A percentile compares a stretch with the other conserved stretches of the same genome.
Evolutionary conservation across 2,113 vertebrate genomes (phyloP).

Genomic region (Electrona antarctica): DNA sequence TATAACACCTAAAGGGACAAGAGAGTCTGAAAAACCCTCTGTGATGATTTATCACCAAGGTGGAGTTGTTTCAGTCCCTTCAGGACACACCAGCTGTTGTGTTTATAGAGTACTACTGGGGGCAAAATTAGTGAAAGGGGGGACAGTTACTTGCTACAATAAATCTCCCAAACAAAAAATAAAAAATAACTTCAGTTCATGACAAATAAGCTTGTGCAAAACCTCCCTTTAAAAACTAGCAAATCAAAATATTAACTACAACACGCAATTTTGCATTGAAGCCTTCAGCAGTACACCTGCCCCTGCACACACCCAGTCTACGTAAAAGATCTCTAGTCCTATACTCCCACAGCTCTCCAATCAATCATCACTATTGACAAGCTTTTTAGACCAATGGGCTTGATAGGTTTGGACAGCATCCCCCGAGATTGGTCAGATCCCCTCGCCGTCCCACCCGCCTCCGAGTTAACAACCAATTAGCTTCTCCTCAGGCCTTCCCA

Average conservation of each 20-base stretch:
- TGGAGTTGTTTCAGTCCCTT: slow-evolving; percentile 6
- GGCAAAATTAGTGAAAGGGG: too few species aligned
- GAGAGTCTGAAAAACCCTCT: too few species aligned
- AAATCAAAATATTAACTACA: too few species aligned
- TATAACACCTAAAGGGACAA: too few species aligned
- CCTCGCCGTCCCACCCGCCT: slow-evolving; percentile 33
- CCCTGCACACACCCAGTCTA: background rate
- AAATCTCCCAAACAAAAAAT: too few species aligned
- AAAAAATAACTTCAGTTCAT: too few species aligned
- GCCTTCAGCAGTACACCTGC: background rate
- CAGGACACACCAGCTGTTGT: slow-evolving; percentile 14
- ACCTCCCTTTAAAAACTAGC: too few species aligned
- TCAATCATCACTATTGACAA: slow-evolving; percentile 54
- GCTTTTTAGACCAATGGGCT: slow-evolving; percentile 53
- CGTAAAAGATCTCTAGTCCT: background rate
- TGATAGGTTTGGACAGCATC: slow-evolving; percentile 26
- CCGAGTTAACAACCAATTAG: slow-evolving; percentile 59
- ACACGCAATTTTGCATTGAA: background rate
- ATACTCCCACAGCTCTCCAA: slow-evolving; percentile 32
- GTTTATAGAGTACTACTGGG: too few species aligned
- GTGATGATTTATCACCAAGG: slow-evolving; percentile 12
- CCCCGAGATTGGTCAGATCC: slow-evolving; percentile 39
- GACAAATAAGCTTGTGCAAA: too few species aligned
- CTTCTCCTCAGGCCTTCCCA: slow-evolving; percentile 38
- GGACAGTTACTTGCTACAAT: too few species aligned